Percentiles rank a stretch among this genome's conserved stretches.
phyloP scores from a whole-genome alignment of 64 coral and sea anemone species.

The Porites lutea region DNA sequence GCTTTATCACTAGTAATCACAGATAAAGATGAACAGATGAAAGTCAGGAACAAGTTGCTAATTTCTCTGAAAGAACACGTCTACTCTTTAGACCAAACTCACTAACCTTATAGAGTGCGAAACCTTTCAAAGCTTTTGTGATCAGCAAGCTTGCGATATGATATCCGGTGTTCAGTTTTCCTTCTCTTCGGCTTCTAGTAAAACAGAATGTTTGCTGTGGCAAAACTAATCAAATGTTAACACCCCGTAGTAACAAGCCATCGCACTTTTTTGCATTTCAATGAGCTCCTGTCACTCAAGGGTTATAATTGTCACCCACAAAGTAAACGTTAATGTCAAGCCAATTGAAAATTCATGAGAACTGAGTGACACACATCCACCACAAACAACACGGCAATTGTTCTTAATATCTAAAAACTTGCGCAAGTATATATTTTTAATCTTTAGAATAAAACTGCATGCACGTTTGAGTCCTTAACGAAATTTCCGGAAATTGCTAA shows the following conservation, averaged over 20 bases:
- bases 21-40: background rate
- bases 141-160: background rate
- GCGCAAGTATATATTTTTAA: background rate
- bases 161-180: background rate
- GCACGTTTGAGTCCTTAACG: background rate
- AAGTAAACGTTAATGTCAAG: slow-evolving; percentile 44
- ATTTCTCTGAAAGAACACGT: background rate
- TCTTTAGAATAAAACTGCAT: background rate
- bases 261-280: slow-evolving; percentile 50
- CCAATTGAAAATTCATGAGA: slow-evolving; percentile 51
- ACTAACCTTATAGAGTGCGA: background rate
- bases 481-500: slow-evolving; percentile 21
- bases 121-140: background rate
- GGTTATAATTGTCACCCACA: slow-evolving; percentile 8
- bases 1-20: slow-evolving; percentile 27
- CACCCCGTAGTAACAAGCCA: slow-evolving; percentile 33
- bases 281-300: slow-evolving; percentile 32
- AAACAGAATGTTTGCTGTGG: slow-evolving; percentile 14
- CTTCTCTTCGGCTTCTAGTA: background rate
- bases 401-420: slow-evolving; percentile 24
- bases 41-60: too few relatives aligned
- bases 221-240: slow-evolving; percentile 40
- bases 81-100: background rate
- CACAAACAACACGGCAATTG: slow-evolving; percentile 23
- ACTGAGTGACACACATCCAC: slow-evolving; percentile 22